A percentile compares a stretch with the other conserved stretches of the same genome.
Conservation (phyloP, 2,113 vertebrate genomes). For the Brachirus orientalis region DNA sequence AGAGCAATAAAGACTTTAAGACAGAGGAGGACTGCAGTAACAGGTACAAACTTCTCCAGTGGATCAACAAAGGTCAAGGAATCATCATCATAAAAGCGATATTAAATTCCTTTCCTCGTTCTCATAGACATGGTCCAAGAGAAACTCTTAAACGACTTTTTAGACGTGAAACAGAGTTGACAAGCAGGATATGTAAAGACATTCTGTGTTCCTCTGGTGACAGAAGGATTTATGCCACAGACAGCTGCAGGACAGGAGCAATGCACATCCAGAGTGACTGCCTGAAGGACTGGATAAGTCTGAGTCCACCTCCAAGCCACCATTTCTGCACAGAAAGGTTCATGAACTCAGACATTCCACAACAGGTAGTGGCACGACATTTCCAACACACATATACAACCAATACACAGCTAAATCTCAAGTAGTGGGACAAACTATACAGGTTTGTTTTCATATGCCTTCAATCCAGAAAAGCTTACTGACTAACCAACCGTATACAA, state of each 20-base stretch:
- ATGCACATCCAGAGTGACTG: slow-evolving; percentile 48
- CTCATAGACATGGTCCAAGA: slow-evolving; percentile 9
- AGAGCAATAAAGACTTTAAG: not conserved
- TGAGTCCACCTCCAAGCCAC: slow-evolving; percentile 58
- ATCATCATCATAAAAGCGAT: not conserved
- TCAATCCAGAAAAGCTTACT: slow-evolving; percentile 14
- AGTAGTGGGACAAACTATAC: not conserved
- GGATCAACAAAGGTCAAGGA: slow-evolving; percentile 6
- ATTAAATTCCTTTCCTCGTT: slow-evolving; percentile 1
- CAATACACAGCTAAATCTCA: not conserved
- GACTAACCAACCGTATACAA: slow-evolving; percentile 26
- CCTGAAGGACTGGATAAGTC: slow-evolving; percentile 19
- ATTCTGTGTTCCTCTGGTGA: slow-evolving; percentile 63
- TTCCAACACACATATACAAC: not conserved
- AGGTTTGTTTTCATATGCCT: slow-evolving; percentile 19
- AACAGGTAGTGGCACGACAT: slow-evolving; percentile 60
- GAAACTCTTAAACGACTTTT: slow-evolving; percentile 17
- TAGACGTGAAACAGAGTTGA: slow-evolving; percentile 29
- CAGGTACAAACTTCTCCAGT: slow-evolving; percentile 17
- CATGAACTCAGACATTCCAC: slow-evolving; percentile 62
- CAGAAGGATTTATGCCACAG: slow-evolving; percentile 77
- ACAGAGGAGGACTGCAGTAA: slow-evolving; percentile 11
- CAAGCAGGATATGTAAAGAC: slow-evolving; percentile 45
- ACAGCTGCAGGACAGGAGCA: slow-evolving; percentile 74
- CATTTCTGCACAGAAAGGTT: slow-evolving; percentile 44